Conservation (phyloP, 2,113 vertebrate genomes). For the Notiomystis cincta region DNA sequence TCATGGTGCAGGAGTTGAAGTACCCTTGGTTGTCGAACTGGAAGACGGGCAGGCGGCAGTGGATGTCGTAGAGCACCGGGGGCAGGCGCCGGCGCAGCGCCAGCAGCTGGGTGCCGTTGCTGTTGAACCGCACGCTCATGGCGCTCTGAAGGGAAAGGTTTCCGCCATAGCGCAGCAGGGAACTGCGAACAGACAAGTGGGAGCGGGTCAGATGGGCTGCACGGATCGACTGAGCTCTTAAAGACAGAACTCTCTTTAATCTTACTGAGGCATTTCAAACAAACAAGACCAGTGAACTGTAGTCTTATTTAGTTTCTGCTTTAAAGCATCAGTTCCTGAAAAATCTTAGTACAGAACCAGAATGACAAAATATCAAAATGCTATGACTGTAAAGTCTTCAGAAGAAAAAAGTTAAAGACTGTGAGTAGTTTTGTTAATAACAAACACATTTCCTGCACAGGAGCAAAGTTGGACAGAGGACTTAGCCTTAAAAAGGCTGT, state of each 20-base stretch:
- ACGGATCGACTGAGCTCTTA: rapidly evolving
- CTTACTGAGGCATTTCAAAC: not conserved
- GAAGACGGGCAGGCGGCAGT: slow-evolving; percentile 94
- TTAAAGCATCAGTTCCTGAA: not conserved
- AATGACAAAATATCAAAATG: not conserved
- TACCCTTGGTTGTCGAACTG: slow-evolving; percentile 99
- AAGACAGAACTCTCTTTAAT: not conserved
- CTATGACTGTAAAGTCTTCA: not conserved
- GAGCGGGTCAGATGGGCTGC: not conserved
- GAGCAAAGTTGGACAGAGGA: not conserved
- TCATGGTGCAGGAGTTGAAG: slow-evolving; percentile 99
- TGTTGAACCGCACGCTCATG: slow-evolving; percentile 98
- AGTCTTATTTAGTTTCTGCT: not conserved
- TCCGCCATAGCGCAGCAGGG: slow-evolving; percentile 91
- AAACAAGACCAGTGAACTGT: not conserved
- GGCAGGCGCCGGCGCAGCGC: slow-evolving; percentile 91
- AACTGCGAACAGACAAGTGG: slow-evolving; percentile 71
- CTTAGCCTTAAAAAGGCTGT: not conserved
- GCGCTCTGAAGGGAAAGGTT: slow-evolving; percentile 95
- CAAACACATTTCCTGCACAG: not conserved
- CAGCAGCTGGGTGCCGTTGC: slow-evolving; percentile 91
- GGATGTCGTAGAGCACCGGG: slow-evolving; percentile 95
- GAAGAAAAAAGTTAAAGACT: not conserved
- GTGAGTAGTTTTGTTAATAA: not conserved
- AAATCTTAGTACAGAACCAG: not conserved